A percentile compares a stretch with the other conserved stretches of the same genome.
Evolutionary conservation across 2,113 vertebrate genomes (phyloP).

Genomic region (Budorcas taxicolor): DNA sequence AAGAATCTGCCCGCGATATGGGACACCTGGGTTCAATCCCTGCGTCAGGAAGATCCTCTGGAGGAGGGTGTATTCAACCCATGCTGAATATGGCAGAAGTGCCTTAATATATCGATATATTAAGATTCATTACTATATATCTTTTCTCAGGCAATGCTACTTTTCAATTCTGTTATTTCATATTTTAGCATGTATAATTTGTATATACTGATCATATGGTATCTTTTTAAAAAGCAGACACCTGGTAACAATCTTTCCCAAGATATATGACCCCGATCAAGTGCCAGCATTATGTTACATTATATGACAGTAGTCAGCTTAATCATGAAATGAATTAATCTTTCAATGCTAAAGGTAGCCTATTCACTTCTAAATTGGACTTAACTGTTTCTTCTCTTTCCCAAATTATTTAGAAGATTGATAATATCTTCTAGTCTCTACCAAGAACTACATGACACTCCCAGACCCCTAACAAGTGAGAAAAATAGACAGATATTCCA

Average conservation of each 20-base stretch:
- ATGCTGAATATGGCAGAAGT: background rate
- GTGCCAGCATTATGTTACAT: background rate
- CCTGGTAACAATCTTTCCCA: background rate
- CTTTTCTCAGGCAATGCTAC: background rate
- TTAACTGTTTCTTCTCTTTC: background rate
- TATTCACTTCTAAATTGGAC: background rate
- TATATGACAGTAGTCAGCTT: background rate
- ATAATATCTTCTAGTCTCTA: background rate
- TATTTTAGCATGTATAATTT: background rate
- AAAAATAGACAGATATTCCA: background rate
- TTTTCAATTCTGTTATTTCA: constrained; percentile 1
- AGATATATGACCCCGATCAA: background rate
- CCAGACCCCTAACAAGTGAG: background rate
- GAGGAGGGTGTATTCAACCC: background rate
- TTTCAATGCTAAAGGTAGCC: background rate
- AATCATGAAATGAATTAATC: constrained; percentile 15
- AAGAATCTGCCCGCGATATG: background rate
- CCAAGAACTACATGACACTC: background rate
- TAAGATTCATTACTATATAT: background rate
- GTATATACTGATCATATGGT: background rate
- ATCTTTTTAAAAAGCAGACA: background rate
- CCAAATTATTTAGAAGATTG: constrained; percentile 15
- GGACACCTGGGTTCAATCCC: background rate
- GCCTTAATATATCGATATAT: background rate
- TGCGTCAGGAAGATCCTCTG: background rate